Conservation (phyloP, 2,797 vertebrate genomes). For the Sylvia borin region DNA sequence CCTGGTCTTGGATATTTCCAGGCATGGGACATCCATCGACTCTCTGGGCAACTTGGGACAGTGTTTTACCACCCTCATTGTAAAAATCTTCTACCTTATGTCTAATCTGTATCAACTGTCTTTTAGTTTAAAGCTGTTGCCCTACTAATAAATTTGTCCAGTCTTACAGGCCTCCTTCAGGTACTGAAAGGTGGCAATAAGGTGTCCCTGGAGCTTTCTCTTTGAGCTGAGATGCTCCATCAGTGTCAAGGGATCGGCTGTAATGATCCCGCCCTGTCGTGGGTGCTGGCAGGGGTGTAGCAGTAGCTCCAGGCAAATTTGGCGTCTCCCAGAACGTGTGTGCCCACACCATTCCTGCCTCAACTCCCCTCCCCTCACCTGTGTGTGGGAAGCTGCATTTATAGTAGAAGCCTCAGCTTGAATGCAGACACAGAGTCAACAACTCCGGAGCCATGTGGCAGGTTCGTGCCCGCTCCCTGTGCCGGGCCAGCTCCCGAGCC, state of each 20-base stretch:
- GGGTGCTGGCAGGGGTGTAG: background rate
- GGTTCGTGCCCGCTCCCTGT: too few relatives aligned
- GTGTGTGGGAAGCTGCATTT: background rate
- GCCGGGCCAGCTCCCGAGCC: background rate
- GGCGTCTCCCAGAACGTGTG: rapidly evolving
- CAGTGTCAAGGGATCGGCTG: background rate
- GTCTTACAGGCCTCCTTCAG: background rate
- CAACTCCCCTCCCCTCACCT: background rate
- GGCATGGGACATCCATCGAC: too few relatives aligned
- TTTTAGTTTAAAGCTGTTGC: background rate
- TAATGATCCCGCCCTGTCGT: rapidly evolving
- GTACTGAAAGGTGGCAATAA: background rate
- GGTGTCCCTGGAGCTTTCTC: background rate
- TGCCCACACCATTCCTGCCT: background rate
- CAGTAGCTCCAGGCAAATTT: background rate
- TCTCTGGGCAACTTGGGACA: background rate
- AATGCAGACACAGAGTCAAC: too few relatives aligned
- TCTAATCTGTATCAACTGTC: background rate
- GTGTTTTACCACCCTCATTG: background rate
- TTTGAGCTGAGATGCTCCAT: background rate
- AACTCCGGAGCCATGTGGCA: too few relatives aligned
- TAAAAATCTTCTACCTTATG: background rate
- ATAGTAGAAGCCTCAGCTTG: background rate
- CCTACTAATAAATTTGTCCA: background rate
- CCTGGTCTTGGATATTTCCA: background rate